A percentile compares a stretch with the other conserved stretches of the same genome.
These are phyloP conservation scores for Drosophila yooni DNA, from an alignment of 2,888 invertebrate species.

Conservation along the genomic window DNA sequence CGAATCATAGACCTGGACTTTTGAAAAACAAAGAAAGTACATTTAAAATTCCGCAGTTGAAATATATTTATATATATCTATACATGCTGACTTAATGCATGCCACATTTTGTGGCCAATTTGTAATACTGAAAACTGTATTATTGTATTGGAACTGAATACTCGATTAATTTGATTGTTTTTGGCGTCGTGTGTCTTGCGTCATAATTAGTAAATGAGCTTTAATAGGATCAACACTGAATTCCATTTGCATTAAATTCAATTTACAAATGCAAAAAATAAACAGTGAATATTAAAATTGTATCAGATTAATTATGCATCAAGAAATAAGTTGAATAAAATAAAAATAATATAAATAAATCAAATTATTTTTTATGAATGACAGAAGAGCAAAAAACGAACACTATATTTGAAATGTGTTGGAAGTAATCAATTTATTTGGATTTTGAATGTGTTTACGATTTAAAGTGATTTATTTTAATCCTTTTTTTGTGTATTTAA, in stretches of 20 bases:
- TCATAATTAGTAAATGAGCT: conserved; percentile 22
- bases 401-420: not conserved
- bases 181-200: not conserved
- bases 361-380: not conserved
- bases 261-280: conserved; percentile 1
- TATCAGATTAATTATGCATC: not conserved
- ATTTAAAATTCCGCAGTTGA: not conserved
- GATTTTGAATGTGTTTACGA: not conserved
- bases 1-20: not conserved
- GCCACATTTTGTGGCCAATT: not conserved
- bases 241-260: conserved; percentile 12
- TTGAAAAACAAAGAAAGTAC: not conserved
- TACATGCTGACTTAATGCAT: not conserved
- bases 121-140: not conserved
- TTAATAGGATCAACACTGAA: conserved; percentile 1
- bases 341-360: not conserved
- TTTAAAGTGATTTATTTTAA: not conserved
- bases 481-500: not conserved
- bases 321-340: not conserved
- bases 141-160: conserved; percentile 7
- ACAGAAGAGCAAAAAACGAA: not conserved
- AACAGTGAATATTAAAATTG: not conserved
- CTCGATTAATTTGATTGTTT: conserved; percentile 19
- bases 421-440: not conserved
- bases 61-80: not conserved